Evolutionary conservation across 2,113 vertebrate species (phyloP).

Genomic region (Macaca nemestrina): DNA sequence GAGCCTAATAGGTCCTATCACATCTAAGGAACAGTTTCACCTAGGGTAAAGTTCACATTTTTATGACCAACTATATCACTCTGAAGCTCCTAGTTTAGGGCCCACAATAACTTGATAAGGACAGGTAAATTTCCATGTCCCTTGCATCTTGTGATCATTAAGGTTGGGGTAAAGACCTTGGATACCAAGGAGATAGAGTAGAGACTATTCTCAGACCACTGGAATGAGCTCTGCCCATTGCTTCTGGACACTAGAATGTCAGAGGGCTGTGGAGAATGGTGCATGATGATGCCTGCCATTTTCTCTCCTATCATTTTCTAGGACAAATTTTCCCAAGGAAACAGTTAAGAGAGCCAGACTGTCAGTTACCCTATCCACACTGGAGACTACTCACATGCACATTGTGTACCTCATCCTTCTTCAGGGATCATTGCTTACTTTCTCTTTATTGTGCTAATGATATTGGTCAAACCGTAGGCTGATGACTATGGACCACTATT

Average conservation of each 20-base stretch:
- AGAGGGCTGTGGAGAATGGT: not conserved
- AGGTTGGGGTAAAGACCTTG: not conserved
- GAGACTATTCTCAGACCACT: not conserved
- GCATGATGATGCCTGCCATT: not conserved
- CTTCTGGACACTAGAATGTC: not conserved
- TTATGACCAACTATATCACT: not conserved
- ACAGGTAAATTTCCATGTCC: not conserved
- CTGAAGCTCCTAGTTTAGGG: not conserved
- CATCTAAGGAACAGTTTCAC: not conserved
- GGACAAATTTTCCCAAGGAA: constrained; percentile 8
- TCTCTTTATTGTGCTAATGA: not conserved
- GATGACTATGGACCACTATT: not conserved
- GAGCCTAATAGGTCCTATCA: not conserved
- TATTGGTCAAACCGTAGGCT: not conserved
- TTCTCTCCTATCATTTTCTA: constrained; percentile 25
- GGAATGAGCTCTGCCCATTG: not conserved
- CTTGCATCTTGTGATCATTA: not conserved
- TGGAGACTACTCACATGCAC: not conserved
- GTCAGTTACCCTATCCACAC: not conserved
- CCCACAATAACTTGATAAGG: not conserved
- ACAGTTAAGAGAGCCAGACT: not conserved
- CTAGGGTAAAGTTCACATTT: not conserved
- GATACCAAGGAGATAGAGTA: not conserved
- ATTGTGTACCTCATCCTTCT: not conserved
- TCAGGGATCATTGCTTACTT: not conserved